A percentile compares a stretch with the other conserved stretches of the same genome.
These are phyloP conservation scores for Neoaliturus tenellus DNA, from an alignment of 2,888 invertebrate species.

Conservation along the genomic window DNA sequence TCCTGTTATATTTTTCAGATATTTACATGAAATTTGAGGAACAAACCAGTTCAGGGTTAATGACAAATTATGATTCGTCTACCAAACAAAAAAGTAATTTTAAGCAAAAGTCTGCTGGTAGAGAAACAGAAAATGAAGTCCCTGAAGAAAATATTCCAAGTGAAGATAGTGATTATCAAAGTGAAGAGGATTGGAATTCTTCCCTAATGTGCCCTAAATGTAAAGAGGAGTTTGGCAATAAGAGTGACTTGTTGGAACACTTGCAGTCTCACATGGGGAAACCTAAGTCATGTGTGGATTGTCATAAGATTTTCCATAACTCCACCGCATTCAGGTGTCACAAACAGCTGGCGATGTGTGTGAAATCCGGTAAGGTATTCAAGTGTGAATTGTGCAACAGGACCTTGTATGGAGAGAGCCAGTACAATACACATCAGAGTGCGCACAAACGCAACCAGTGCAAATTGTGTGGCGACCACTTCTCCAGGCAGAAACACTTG, in stretches of 20 bases:
- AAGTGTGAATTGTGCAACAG: background rate
- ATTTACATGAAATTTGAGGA: background rate
- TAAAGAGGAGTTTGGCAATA: background rate
- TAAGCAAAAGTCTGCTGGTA: background rate
- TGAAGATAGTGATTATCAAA: constrained; percentile 16
- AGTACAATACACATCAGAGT: constrained; percentile 6
- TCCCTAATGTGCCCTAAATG: constrained; percentile 8
- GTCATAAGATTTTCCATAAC: background rate
- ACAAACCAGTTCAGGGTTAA: background rate
- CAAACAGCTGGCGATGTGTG: constrained; percentile 9
- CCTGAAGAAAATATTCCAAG: background rate
- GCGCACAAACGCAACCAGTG: constrained; percentile 34
- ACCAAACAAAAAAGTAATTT: background rate
- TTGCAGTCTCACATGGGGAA: background rate
- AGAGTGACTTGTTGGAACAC: background rate
- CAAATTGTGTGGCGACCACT: background rate
- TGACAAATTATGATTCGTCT: background rate
- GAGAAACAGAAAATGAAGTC: background rate
- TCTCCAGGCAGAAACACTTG: constrained; percentile 8
- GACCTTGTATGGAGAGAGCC: background rate
- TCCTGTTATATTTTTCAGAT: background rate
- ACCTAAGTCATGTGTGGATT: background rate
- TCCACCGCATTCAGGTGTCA: constrained; percentile 8
- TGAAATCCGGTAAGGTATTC: background rate
- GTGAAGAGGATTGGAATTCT: constrained; percentile 9